These are phyloP conservation scores for Galerucella pusilla DNA, from an alignment of 2,888 invertebrate species.

Conservation along the genomic window DNA sequence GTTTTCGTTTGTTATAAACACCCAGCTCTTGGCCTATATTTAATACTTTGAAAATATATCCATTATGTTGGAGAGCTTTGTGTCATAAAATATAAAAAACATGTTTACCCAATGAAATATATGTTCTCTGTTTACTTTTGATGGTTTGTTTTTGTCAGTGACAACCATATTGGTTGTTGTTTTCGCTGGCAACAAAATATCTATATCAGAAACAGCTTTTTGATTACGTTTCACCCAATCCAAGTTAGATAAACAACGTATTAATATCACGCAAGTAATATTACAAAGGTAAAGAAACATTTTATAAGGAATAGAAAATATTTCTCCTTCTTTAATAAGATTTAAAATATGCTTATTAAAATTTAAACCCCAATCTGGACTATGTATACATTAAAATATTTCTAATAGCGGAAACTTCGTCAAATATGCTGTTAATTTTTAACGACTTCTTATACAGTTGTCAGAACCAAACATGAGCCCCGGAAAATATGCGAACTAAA, in stretches of 20 bases:
- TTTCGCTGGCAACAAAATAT: slow-evolving; percentile 6
- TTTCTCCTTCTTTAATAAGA: no score
- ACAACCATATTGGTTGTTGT: slow-evolving; percentile 3
- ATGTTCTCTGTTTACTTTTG: slow-evolving; percentile 12
- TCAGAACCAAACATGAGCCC: no score
- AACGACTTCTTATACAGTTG: no score
- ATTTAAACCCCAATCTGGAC: no score
- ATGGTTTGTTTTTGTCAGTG: slow-evolving; percentile 11
- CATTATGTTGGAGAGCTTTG: slow-evolving; percentile 4
- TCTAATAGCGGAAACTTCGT: no score
- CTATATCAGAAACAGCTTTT: slow-evolving; percentile 10
- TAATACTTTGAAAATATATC: slow-evolving; percentile 1
- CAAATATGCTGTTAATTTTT: no score
- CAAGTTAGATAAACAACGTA: background rate
- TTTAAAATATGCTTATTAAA: no score
- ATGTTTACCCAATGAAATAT: slow-evolving; percentile 19
- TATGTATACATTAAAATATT: no score
- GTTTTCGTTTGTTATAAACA: no score
- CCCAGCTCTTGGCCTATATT: background rate
- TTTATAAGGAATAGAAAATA: no score
- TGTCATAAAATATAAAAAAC: slow-evolving; percentile 12
- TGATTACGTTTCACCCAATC: background rate
- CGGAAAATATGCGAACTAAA: no score
- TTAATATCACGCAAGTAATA: background rate
- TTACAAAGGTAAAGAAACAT: background rate